A percentile compares a stretch with the other conserved stretches of the same genome.
Conservation (phyloP, 2,113 vertebrate species). For the Anguilla japonica region DNA sequence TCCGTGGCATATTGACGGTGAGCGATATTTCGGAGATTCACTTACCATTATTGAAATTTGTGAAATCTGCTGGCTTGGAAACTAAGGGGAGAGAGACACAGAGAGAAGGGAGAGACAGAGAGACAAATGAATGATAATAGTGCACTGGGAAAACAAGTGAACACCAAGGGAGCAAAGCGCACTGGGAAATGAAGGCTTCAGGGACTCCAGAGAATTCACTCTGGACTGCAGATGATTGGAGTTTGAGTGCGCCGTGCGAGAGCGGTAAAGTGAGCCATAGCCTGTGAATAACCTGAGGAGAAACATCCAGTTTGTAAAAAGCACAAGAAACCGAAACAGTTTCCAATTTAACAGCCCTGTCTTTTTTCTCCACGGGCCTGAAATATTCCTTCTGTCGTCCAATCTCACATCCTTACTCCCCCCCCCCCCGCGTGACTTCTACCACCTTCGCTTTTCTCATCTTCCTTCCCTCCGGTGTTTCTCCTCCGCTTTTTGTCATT, state of each 20-base stretch:
- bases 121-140: slow-evolving; percentile 57
- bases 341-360: neutral
- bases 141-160: slow-evolving; percentile 32
- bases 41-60: slow-evolving; percentile 55
- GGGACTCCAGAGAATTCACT: slow-evolving; percentile 16
- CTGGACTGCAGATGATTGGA: neutral
- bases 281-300: neutral
- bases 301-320: neutral
- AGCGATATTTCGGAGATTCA: slow-evolving; percentile 36
- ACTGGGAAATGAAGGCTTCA: neutral
- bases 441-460: neutral
- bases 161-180: neutral
- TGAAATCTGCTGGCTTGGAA: slow-evolving; percentile 45
- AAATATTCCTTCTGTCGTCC: neutral
- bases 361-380: neutral
- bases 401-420: neutral
- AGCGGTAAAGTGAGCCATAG: neutral
- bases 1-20: neutral
- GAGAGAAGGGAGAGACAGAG: slow-evolving; percentile 33
- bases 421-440: neutral
- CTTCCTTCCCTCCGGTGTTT: neutral
- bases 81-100: slow-evolving; percentile 36
- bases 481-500: neutral
- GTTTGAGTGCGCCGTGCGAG: neutral
- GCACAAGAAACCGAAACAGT: neutral